Evolutionary conservation across 2,888 invertebrate species (phyloP).

Genomic region (Anagyrus pseudococci): DNA sequence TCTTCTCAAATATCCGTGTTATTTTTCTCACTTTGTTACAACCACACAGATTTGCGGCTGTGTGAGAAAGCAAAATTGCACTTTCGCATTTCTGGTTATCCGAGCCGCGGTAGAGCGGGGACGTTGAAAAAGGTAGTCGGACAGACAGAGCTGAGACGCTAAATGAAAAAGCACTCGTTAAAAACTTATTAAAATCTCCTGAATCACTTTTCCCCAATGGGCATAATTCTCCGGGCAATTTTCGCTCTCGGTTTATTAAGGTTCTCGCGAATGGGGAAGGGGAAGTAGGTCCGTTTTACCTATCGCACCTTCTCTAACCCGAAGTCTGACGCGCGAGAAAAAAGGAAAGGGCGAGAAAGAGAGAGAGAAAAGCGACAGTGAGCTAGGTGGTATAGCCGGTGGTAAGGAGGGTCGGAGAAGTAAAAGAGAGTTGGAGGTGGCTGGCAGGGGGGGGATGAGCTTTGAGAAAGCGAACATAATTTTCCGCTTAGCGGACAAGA

Average conservation of each 20-base stretch:
- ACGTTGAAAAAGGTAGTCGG: neutral
- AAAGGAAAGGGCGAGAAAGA: no score
- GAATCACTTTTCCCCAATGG: conserved; percentile 17
- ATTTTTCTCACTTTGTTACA: no score
- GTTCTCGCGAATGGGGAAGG: neutral
- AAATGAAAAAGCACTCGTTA: conserved; percentile 1
- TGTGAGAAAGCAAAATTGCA: no score
- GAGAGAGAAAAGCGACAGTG: no score
- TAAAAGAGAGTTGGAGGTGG: neutral
- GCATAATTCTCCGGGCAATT: conserved; percentile 19
- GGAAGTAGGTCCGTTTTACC: neutral
- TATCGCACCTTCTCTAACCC: no score
- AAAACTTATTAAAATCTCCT: conserved; percentile 20
- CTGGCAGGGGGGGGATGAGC: conserved; percentile 9
- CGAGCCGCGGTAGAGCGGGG: no score
- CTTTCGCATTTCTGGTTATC: no score
- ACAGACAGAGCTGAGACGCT: neutral
- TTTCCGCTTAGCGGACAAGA: conserved; percentile 47
- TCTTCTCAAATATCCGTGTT: no score
- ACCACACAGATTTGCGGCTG: no score
- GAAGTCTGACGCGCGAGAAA: no score
- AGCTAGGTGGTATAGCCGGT: conserved; percentile 2
- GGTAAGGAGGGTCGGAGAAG: neutral
- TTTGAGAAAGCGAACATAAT: conserved; percentile 44
- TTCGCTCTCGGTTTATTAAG: conserved; percentile 11